These are phyloP conservation scores for Argentina silus DNA, from an alignment of 2,797 vertebrate species.

Conservation along the genomic window DNA sequence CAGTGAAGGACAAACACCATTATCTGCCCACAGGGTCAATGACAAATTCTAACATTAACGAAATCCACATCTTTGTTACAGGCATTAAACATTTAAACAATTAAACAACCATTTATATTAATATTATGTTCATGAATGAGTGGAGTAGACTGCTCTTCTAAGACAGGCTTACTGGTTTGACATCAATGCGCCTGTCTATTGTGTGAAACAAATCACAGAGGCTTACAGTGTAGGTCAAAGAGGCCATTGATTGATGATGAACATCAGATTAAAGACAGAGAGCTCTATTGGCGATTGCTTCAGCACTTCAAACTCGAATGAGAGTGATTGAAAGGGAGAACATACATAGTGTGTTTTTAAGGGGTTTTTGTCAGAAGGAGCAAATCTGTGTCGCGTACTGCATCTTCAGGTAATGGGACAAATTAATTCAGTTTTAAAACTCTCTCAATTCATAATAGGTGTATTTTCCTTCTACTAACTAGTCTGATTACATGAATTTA, in stretches of 20 bases:
- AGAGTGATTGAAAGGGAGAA: neutral
- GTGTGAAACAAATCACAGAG: neutral
- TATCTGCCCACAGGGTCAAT: neutral
- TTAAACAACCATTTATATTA: too few species aligned
- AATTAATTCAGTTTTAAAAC: too few species aligned
- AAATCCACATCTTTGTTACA: too few species aligned
- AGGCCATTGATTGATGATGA: neutral
- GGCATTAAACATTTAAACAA: too few species aligned
- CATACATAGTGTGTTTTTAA: neutral
- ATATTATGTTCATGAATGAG: neutral
- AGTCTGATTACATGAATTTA: too few species aligned
- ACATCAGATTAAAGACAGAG: neutral
- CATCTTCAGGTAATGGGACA: too few species aligned
- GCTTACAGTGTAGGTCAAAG: neutral
- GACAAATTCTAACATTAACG: too few species aligned
- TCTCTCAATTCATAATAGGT: too few species aligned
- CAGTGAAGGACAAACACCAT: constrained; percentile 4
- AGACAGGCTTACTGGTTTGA: neutral
- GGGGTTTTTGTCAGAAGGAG: neutral
- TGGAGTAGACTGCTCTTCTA: neutral
- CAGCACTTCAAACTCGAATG: neutral
- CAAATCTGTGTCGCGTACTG: neutral
- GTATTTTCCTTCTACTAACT: too few species aligned
- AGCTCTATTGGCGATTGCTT: neutral
- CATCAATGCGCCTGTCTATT: neutral